Conservation (phyloP, 2,888 invertebrate genomes). For the Acrocera orbiculus region DNA sequence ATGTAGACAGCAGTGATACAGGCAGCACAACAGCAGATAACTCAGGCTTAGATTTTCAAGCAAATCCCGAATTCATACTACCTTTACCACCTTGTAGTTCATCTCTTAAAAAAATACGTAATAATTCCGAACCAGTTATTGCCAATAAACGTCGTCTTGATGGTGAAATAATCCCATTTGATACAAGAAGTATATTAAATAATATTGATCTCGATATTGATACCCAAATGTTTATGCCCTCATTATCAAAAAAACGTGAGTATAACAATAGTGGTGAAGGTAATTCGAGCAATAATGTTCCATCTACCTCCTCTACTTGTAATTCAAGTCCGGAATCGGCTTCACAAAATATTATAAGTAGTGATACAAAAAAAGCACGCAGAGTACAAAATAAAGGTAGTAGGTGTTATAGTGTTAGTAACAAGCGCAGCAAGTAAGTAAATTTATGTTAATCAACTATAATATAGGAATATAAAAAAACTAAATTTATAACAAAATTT, state of each 20-base stretch:
- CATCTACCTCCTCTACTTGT: conserved; percentile 7
- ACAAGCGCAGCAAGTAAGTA: conserved; percentile 27
- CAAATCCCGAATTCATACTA: conserved; percentile 18
- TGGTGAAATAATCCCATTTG: no score
- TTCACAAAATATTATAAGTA: conserved; percentile 13
- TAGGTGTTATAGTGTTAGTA: conserved; percentile 28
- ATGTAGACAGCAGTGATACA: conserved; percentile 22
- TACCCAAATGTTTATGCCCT: no score
- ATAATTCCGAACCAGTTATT: no score
- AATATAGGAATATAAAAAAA: no score
- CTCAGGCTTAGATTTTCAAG: conserved; percentile 3
- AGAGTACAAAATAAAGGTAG: conserved; percentile 31
- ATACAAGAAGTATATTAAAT: no score
- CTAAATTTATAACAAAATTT: no score
- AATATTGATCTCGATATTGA: no score
- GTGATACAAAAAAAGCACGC: conserved; percentile 31
- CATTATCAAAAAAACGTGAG: no score
- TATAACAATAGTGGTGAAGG: conserved; percentile 1
- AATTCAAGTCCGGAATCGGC: conserved; percentile 5
- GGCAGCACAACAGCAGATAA: conserved; percentile 13
- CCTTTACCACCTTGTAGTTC: no score
- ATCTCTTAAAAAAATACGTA: no score
- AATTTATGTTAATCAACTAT: no score
- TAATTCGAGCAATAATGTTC: conserved; percentile 1
- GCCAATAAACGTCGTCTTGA: no score